A percentile compares a stretch with the other conserved stretches of the same genome.
These are phyloP conservation scores for Nomada flava DNA, from an alignment of 2,888 invertebrate genomes.

Conservation along the genomic window DNA sequence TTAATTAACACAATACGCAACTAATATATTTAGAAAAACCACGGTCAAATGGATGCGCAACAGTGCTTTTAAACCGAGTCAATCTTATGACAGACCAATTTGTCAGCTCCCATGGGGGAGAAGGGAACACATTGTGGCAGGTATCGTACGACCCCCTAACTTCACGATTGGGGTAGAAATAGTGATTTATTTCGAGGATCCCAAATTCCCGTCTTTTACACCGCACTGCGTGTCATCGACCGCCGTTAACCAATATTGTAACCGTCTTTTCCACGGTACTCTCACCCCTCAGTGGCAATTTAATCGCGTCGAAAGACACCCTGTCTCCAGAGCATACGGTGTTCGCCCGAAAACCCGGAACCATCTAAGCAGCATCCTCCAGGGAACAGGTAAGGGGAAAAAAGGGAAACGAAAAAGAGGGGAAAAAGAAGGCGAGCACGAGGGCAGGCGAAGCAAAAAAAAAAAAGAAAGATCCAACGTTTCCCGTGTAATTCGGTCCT, in stretches of 20 bases:
- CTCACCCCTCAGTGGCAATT: conserved; percentile 3
- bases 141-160: too few species aligned
- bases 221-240: neutral
- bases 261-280: neutral
- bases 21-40: too few species aligned
- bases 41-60: too few species aligned
- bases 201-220: too few species aligned
- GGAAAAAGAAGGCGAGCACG: conserved; percentile 23
- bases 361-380: conserved; percentile 37
- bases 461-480: conserved; percentile 44
- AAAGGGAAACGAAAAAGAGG: neutral
- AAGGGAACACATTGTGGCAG: too few species aligned
- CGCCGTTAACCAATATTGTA: neutral
- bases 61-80: too few species aligned
- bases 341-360: conserved; percentile 49
- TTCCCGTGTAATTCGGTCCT: conserved; percentile 77
- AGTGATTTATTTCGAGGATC: too few species aligned
- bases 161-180: too few species aligned
- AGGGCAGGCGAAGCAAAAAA: conserved; percentile 47
- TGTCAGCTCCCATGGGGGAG: too few species aligned
- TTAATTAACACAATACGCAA: too few species aligned
- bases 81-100: too few species aligned
- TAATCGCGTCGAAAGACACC: conserved; percentile 30
- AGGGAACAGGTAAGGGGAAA: neutral
- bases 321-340: conserved; percentile 37